phyloP scores from a whole-genome alignment of 2,797 vertebrate genomes.

The Mormyrus proboscirostris region DNA sequence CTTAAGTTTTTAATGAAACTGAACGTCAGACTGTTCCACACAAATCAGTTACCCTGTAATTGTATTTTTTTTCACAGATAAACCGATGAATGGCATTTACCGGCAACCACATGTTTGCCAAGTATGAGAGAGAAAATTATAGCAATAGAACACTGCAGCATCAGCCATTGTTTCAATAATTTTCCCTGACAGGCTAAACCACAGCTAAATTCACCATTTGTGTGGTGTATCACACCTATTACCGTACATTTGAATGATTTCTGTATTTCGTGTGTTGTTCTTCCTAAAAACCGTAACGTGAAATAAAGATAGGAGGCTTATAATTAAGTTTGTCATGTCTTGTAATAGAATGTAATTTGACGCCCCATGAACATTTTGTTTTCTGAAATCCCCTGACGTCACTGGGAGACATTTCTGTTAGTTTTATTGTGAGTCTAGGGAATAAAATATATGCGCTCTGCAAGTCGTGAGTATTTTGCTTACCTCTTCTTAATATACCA shows the following conservation, averaged over 20 bases:
- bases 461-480: background rate
- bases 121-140: background rate
- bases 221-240: background rate
- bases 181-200: background rate
- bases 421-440: background rate
- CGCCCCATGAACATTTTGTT: background rate
- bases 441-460: background rate
- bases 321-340: background rate
- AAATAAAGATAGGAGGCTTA: background rate
- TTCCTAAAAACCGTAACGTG: background rate
- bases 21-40: background rate
- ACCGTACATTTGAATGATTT: background rate
- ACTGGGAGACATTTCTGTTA: background rate
- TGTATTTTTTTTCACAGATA: background rate
- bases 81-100: constrained; percentile 15
- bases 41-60: constrained; percentile 10
- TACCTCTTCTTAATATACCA: background rate
- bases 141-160: background rate
- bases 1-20: background rate
- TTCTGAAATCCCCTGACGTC: background rate
- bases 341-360: background rate
- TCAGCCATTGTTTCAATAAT: background rate
- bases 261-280: background rate
- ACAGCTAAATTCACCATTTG: background rate
- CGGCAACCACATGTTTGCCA: background rate